A percentile compares a stretch with the other conserved stretches of the same genome.
Conservation (phyloP, 2,888 invertebrate species). For the Scaptomyza reducta region DNA sequence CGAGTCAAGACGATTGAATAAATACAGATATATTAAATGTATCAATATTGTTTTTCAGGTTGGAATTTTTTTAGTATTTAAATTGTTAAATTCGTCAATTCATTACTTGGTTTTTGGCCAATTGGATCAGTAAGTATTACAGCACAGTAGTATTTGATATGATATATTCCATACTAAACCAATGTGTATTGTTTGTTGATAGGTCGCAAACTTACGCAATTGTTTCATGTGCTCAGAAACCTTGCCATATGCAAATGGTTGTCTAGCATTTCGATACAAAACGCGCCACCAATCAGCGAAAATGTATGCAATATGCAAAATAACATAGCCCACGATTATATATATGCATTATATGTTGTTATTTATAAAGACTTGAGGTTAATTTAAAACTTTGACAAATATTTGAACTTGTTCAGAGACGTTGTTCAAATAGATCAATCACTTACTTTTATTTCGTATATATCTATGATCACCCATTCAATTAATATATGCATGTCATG, state of each 20-base stretch:
- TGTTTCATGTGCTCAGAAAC: neutral
- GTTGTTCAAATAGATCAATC: neutral
- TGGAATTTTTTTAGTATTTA: no score
- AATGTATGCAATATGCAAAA: conserved; percentile 20
- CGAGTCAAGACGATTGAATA: conserved; percentile 49
- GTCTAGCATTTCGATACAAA: neutral
- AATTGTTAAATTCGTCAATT: no score
- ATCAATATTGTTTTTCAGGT: conserved; percentile 19
- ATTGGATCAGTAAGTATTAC: neutral
- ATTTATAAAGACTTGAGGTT: no score
- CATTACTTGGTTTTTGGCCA: neutral
- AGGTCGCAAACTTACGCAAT: neutral
- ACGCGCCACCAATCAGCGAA: no score
- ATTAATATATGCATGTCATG: conserved; percentile 47
- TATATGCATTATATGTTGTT: no score
- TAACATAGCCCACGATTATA: no score
- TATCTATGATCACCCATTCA: conserved; percentile 1
- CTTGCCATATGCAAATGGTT: neutral
- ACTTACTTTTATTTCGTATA: neutral
- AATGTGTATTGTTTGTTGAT: no score
- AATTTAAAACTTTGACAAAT: no score
- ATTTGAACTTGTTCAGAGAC: neutral
- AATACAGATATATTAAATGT: conserved; percentile 36
- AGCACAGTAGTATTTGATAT: neutral
- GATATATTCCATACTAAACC: neutral